A percentile compares a stretch with the other conserved stretches of the same genome.
These are phyloP conservation scores for Tauraco erythrolophus DNA, from an alignment of 2,113 vertebrate genomes.

Conservation along the genomic window DNA sequence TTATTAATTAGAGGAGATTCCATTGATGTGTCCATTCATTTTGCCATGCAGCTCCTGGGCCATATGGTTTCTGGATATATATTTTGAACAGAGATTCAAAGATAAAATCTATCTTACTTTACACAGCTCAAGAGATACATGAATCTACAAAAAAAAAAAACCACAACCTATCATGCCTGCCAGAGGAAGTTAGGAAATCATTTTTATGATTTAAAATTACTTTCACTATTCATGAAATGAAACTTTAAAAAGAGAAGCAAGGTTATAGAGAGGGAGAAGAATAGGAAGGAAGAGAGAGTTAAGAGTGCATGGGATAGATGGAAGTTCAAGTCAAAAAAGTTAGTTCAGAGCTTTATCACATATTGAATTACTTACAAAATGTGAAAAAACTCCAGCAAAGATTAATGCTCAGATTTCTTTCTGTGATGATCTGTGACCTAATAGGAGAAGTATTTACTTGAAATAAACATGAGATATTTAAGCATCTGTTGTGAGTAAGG, in stretches of 20 bases:
- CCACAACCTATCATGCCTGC: not conserved
- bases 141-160: not conserved
- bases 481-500: not conserved
- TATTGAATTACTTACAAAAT: not conserved
- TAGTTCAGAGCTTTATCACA: not conserved
- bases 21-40: not conserved
- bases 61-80: not conserved
- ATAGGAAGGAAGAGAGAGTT: not conserved
- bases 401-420: not conserved
- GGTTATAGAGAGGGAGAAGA: not conserved
- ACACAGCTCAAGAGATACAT: not conserved
- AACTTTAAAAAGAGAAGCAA: not conserved
- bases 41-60: not conserved
- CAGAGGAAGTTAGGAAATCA: not conserved
- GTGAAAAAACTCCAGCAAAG: not conserved
- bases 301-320: not conserved
- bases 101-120: not conserved
- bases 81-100: not conserved
- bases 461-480: not conserved
- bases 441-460: not conserved
- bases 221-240: not conserved
- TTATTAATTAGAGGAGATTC: not conserved
- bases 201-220: not conserved
- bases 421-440: not conserved
- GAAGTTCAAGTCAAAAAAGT: not conserved